Conservation (phyloP, 2,888 invertebrate genomes). For the Nowickia ferox region DNA sequence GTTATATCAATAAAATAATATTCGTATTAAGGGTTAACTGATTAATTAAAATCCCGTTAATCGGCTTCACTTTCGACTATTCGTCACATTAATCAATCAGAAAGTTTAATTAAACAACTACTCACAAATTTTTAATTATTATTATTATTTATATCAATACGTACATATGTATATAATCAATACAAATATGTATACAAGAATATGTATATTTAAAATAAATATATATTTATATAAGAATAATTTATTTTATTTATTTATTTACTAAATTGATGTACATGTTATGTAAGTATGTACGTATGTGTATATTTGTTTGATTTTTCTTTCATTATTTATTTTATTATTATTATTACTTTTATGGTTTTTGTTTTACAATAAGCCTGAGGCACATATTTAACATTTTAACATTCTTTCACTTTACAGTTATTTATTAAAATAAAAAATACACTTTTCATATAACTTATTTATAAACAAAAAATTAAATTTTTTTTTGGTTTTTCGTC, state of each 20-base stretch:
- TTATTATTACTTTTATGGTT: slow-evolving; percentile 70
- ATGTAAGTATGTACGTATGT: slow-evolving; percentile 8
- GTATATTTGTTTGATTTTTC: slow-evolving; percentile 13
- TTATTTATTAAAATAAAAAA: slow-evolving; percentile 53
- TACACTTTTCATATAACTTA: slow-evolving; percentile 32
- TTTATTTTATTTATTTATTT: slow-evolving; percentile 52
- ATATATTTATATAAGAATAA: slow-evolving; percentile 68
- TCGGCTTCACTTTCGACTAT: background rate
- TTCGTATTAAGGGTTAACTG: too few relatives aligned
- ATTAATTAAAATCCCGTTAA: too few relatives aligned
- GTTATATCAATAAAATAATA: too few relatives aligned
- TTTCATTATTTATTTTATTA: slow-evolving; percentile 4
- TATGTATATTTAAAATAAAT: slow-evolving; percentile 72
- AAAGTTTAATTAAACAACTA: slow-evolving; percentile 36
- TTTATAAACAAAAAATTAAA: slow-evolving; percentile 23
- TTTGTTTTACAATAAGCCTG: slow-evolving; percentile 81
- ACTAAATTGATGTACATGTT: slow-evolving; percentile 50
- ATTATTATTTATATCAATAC: slow-evolving; percentile 56
- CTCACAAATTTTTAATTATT: slow-evolving; percentile 43
- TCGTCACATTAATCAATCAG: background rate
- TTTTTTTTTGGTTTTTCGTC: background rate
- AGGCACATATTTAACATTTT: slow-evolving; percentile 77
- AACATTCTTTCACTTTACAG: slow-evolving; percentile 68
- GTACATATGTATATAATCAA: slow-evolving; percentile 48
- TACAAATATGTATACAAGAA: slow-evolving; percentile 73